Evolutionary conservation across 1,140 invertebrate genomes (phyloP), one percentile per base, ranked within the genome.

Genomic region (Solenopsis invicta): DNA sequence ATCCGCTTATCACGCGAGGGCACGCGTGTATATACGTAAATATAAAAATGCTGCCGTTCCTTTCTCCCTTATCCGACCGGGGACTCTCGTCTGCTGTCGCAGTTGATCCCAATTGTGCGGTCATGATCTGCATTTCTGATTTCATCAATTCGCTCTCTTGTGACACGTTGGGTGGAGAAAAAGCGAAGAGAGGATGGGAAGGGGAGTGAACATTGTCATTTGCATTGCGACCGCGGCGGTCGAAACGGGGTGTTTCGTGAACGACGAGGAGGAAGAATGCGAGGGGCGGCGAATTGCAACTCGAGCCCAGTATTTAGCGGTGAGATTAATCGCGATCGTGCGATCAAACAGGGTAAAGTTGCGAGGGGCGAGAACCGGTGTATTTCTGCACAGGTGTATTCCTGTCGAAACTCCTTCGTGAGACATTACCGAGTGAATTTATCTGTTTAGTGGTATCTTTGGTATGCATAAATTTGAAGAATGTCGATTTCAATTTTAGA

Each of bases 41-140:
- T 85, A 81, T 24, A 52, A 61, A 71, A 82, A 18, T 29, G 13
- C 74, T 45, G 10, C 18, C 52, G 13, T 71, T 69, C 4, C 24
- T 64, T 41, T 69, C 45, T 72, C 66, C 62, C 41, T 86, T 80
- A 69, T 59, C 29, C 72, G 34, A 8, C 13, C 34, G 61, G 62
- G 62, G 48, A 80, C 21, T 62, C 69, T 71, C 16, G n/a, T 64
- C 54, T 24, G 16, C 61, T 54, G n/a, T 34, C n/a, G 50, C 67
- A 64, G 48, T 92, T 92, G 91, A 92, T 92, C 89, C 81, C 89
- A 89, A 89, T 89, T 91, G 86, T 92, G 76, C 78, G 56, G 88
- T 89, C 89, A 76, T 90, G 90, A 93, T 93, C 91, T 92, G 92
- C 92, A 93, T 93, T 94, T 93, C 90, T 93, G 92, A 93, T 94